Evolutionary conservation across 1,140 invertebrate species (phyloP), one percentile per base, ranked within the genome.

Genomic region (Kradibia gibbosae): DNA sequence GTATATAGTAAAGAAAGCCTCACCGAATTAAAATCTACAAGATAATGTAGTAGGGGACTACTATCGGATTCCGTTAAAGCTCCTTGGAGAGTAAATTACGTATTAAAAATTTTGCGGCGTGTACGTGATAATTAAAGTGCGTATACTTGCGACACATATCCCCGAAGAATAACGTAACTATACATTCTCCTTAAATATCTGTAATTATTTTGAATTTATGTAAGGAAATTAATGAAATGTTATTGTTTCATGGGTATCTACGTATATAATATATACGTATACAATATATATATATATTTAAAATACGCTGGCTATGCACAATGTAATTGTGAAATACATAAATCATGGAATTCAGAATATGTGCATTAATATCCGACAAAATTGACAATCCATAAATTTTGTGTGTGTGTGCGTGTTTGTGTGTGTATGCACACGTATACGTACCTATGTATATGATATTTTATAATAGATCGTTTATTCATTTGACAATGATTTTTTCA

Each of bases 401-500:
- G 36, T 7, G 22, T 77, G 1, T 31, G 3, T 45, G 62, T 76
- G 20, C 62, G 15, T 57, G 28, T 57, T 53, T 17, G 28, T n/a
- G 34, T 34, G 8, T n/a, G 36, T 45, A 25, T 22, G 39, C 42
- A 8, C n/a, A 20, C 36, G 3, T 22, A 31, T 42, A 25, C 17
- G 8, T 31, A 22, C 20, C 15, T 78, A 20, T 70, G 36, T 39
- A 20, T 53, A 53, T 17, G n/a, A n/a, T n/a, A n/a, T n/a, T n/a
- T n/a, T n/a, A 45, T 62, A 62, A 71, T 71, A 42, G 31, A 79
- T 1, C 20, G 17, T 31, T 11, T 45, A 71, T 80, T 80, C 62
- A 34, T 80, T 80, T 80, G 67, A 72, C 78, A 80, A 80, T 73
- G 67, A 73, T 36, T 53, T 80, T 2, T 22, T 60, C 22, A 15